Evolutionary conservation across 2,797 vertebrate species (phyloP), one percentile per base, ranked within the genome.

Genomic region (Enteromius trimaculatus): DNA sequence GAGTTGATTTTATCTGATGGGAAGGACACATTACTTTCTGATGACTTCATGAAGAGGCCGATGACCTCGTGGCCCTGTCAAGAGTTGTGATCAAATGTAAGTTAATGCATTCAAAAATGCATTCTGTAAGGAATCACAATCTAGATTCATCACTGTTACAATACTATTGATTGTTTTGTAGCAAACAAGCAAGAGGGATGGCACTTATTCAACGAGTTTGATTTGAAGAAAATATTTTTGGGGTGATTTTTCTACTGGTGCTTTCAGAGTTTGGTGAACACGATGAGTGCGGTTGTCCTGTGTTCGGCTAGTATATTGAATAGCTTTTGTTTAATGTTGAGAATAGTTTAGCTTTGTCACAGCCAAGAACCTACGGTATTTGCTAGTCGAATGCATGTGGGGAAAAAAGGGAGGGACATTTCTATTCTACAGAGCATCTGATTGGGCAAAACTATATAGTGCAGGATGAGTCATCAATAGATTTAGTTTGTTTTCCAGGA

Each of bases 1-100:
- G 29, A 81, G n/a, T 23, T 82, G 71, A 66, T 75, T 76, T 82
- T 53, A 31, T 55, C 34, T 66, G 23, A 55, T 53, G n/a, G 17
- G 51, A 65, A 16, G 10, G 6, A 62, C 55, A 49, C 29, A 23
- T 77, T 8, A 66, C n/a, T 65, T 65, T 68, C 34, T 76, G 49
- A 82, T 81, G 79, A 55, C 7, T 79, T 31, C 77, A 6, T n/a
- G 13, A 65, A 66, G 62, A 34, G 34, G 77, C 26, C 65, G 31
- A 8, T 78, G 77, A 78, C 58, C 55, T 62, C 55, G 29, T 3
- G 4, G 39, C 13, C 7, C 29, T 64, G 70, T 37, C 70, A 68
- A 13, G 39, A 66, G 44, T 65, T 74, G 26, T 34, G 51, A 64
- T 64, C 58, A 47, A 62, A 62, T 29, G 23, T 39, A 39, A 76